Evolutionary conservation across 2,797 vertebrate species (phyloP).

Genomic region (Danio aesculapii): DNA sequence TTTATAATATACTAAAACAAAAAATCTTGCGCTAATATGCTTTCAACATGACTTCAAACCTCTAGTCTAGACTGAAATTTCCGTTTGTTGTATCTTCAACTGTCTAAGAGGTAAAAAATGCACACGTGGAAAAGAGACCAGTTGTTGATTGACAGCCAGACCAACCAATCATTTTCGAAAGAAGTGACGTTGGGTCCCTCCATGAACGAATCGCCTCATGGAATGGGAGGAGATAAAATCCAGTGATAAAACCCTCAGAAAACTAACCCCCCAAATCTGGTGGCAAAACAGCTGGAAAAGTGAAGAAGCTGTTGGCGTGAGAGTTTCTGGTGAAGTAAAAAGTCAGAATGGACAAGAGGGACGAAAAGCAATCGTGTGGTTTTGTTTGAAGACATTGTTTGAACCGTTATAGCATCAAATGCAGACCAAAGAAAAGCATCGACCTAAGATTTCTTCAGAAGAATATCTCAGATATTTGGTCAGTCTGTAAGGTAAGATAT

Average conservation of each 20-base stretch:
- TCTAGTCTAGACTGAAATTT: neutral
- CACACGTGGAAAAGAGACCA: conserved; percentile 78
- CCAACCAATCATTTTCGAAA: conserved; percentile 65
- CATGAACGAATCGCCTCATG: conserved; percentile 66
- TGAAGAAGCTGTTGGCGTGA: neutral
- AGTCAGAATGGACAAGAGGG: neutral
- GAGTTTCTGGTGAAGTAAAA: neutral
- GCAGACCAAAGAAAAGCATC: neutral
- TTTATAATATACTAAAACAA: neutral
- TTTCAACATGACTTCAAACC: neutral
- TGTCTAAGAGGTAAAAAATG: conserved; percentile 72
- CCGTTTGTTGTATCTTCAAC: neutral
- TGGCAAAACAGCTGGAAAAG: conserved; percentile 55
- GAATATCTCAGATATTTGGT: neutral
- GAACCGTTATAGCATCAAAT: conserved; percentile 1
- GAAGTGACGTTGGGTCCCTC: conserved; percentile 32
- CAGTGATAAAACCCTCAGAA: neutral
- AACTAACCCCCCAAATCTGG: conserved; percentile 30
- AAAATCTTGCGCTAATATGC: neutral
- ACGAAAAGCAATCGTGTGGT: neutral
- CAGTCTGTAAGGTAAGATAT: conserved; percentile 26
- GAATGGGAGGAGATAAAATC: conserved; percentile 3
- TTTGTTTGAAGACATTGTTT: neutral
- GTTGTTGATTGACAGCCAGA: conserved; percentile 61
- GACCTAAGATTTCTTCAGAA: conserved; percentile 2